Evolutionary conservation across 1,140 invertebrate species (phyloP).

Genomic region (Brachionus asplanchnoidis): DNA sequence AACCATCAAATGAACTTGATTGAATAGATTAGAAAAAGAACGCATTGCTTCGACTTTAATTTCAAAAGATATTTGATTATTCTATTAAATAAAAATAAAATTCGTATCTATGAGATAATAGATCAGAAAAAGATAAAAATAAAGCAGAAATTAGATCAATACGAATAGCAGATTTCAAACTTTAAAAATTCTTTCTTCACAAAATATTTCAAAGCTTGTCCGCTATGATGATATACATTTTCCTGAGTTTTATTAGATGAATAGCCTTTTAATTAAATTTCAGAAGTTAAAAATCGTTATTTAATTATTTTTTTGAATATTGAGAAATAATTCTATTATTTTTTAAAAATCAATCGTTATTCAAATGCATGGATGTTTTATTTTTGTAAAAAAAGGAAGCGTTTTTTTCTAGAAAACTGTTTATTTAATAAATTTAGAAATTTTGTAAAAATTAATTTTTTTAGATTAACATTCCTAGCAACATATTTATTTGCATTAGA

Average conservation of each 20-base stretch:
- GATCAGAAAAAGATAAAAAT: neutral
- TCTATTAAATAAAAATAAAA: neutral
- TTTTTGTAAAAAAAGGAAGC: neutral
- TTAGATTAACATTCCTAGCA: neutral
- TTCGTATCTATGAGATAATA: neutral
- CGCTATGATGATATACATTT: neutral
- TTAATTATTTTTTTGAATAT: neutral
- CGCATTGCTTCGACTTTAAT: neutral
- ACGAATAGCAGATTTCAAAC: neutral
- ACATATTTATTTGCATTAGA: neutral
- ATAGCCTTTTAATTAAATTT: neutral
- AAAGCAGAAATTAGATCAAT: neutral
- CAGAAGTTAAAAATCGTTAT: neutral
- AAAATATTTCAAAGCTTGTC: neutral
- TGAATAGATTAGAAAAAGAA: neutral
- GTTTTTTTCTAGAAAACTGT: neutral
- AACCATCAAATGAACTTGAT: neutral
- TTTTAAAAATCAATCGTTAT: neutral
- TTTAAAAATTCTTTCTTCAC: neutral
- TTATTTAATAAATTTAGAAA: neutral
- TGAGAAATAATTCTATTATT: neutral
- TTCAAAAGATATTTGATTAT: neutral
- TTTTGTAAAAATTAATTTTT: neutral
- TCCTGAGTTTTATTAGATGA: neutral
- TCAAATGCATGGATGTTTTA: neutral